A percentile compares a stretch with the other conserved stretches of the same genome.
Evolutionary conservation across 2,888 invertebrate genomes (phyloP).

Genomic region (Empis livida): DNA sequence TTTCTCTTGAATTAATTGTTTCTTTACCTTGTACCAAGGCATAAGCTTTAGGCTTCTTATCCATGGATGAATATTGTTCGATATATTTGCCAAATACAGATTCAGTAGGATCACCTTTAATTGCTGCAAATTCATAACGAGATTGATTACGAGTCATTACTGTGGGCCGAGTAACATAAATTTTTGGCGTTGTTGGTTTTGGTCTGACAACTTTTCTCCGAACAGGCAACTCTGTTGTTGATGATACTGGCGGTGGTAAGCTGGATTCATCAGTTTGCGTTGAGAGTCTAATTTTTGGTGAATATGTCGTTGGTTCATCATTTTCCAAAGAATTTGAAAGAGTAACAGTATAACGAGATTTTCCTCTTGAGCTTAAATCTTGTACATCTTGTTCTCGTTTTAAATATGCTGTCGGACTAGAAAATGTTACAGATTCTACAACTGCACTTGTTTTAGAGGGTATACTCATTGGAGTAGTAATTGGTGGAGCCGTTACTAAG

Average conservation of each 20-base stretch:
- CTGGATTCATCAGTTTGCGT: slow-evolving; percentile 2
- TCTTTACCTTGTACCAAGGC: slow-evolving; percentile 13
- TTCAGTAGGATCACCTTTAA: slow-evolving; percentile 4
- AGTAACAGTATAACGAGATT: slow-evolving; percentile 30
- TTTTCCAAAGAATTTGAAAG: slow-evolving; percentile 20
- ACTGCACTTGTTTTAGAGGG: slow-evolving; percentile 12
- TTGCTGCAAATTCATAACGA: slow-evolving; percentile 9
- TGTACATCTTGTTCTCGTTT: slow-evolving; percentile 11
- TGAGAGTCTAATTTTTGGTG: slow-evolving; percentile 25
- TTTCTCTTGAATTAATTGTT: slow-evolving; percentile 13
- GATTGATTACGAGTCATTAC: slow-evolving; percentile 2
- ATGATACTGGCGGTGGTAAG: neutral
- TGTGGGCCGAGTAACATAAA: neutral
- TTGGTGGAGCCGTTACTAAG: slow-evolving; percentile 17
- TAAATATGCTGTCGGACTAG: slow-evolving; percentile 10
- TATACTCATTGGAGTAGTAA: slow-evolving; percentile 9
- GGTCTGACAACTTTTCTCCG: neutral
- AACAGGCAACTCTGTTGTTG: neutral
- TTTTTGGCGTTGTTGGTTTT: neutral
- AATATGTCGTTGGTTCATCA: slow-evolving; percentile 30
- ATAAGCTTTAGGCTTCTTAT: slow-evolving; percentile 14
- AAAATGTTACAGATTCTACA: slow-evolving; percentile 9
- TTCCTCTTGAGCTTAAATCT: slow-evolving; percentile 23
- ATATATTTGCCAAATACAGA: neutral
- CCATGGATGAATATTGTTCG: neutral